Base-by-base conservation (phyloP, 2,113 vertebrate species). In the Gavia stellata region DNA sequence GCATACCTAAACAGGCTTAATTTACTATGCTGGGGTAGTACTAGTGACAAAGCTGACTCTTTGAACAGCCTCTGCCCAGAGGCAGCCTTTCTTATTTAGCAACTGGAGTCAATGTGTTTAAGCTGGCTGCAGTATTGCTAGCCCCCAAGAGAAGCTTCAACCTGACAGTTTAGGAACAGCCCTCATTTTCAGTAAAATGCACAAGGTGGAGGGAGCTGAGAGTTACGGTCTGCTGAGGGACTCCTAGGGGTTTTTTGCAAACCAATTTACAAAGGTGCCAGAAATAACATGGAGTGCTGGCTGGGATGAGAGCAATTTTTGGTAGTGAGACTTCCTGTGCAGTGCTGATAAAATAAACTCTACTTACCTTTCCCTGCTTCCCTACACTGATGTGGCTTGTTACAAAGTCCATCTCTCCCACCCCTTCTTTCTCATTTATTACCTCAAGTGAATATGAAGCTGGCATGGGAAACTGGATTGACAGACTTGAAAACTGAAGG, bases 341-440 rank as follows among this genome's bases (percentile, higher is more conserved):
- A 92, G 65, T 38, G 75, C 81, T 91, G 95, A 90, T 95, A 95
- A 97, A 96, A 96, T 94, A 95, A 95, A 96, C 86, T 83, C 80
- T 94, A 80, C 86, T 96, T 94, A 91, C 91, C 56, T 95, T 95
- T 74, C 86, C 50, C 74, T 75, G 59, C 59, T 78, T 95, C 61
- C 3, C 3, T 61, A 83, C 63, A 91, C 55, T 56, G 17, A 86
- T 71, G 81, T 77, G 80, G 77, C 90, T 90, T 94, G 77, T 94
- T 93, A 38, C 7, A 26, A 75, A 89, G 50, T 66, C 84, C 33
- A 59, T 91, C 85, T 88, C 80, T 82, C 61, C 70, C 70, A 92
- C 42, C 16, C 12, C n/a, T 88, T 81, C 81, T 89, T 90, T 92
- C 71, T 86, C 45, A 81, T 85, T 93, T 89, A 45, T 93, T 93